Percentiles rank a stretch among this genome's conserved stretches.
Conservation (phyloP, 2,888 invertebrate species). For the Lasioglossum leucozonium region DNA sequence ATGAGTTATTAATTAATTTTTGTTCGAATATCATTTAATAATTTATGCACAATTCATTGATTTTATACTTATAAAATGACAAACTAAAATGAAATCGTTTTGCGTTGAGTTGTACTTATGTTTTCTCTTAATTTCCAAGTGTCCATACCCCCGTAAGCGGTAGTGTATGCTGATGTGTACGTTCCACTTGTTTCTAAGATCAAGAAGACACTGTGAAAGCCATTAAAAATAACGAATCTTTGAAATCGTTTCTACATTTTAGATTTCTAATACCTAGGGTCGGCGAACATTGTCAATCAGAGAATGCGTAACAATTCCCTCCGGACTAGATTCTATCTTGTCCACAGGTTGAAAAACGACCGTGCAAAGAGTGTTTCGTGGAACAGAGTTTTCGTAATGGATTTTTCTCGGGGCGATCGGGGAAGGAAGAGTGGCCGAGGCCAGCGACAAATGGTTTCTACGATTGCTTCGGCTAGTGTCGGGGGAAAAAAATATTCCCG, state of each 20-base stretch:
- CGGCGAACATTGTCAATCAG: neutral
- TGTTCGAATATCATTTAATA: neutral
- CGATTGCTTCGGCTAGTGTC: conserved; percentile 13
- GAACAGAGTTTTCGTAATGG: conserved; percentile 12
- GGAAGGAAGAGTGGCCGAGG: neutral
- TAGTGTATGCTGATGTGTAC: too few relatives aligned
- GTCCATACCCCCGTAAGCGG: too few relatives aligned
- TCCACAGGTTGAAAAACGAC: conserved; percentile 8
- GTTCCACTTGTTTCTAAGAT: neutral
- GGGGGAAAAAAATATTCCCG: conserved; percentile 27
- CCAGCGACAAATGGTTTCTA: conserved; percentile 14
- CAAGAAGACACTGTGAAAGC: neutral
- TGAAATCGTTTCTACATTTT: neutral
- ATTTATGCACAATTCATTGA: neutral
- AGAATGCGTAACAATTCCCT: neutral
- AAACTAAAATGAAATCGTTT: neutral
- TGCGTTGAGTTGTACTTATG: neutral
- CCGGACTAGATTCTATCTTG: neutral
- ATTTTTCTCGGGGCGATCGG: neutral
- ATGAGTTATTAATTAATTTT: neutral
- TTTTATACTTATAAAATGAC: neutral
- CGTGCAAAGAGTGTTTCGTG: neutral
- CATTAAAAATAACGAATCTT: neutral
- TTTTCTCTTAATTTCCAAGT: neutral
- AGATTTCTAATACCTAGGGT: neutral